Base-by-base conservation (phyloP, 2,113 vertebrate species). In the Perca fluviatilis region DNA sequence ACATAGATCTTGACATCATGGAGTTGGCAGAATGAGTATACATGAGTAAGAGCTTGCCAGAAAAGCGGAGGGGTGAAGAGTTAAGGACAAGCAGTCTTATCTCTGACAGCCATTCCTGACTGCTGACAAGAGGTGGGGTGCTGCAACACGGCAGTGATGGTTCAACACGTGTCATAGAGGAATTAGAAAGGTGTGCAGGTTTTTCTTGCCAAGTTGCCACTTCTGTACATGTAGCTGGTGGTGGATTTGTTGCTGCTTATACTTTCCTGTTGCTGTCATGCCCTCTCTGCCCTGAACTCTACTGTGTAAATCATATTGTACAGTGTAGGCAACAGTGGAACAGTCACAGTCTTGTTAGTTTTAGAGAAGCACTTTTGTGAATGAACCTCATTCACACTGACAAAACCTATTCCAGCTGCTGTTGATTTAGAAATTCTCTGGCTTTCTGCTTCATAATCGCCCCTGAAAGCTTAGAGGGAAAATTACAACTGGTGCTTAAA, bases 41-140 rank as follows among this genome's bases (percentile, higher is more conserved):
- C 33, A 33, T 33, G 58, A 69, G 16, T 69, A 46, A 80, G 78
- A 62, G 53, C 67, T 79, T 61, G 54, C 33, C 66, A 72, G 77
- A 71, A 58, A 49, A 54, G 65, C 66, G 30, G 49, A 85, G 58
- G 76, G 77, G 72, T 80, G 50, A 75, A 54, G 68, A 75, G 87
- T 89, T 79, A 40, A 82, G 83, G 84, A 79, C 86, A 83, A 80
- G 63, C 27, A 49, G 84, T 63, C 91, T 94, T 91, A 94, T 93
- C 89, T 94, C 68, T 46, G 23, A 23, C 63, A 64, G 77, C 87
- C 93, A 84, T 71, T 80, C 77, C 75, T 83, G 72, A 66, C 74
- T 74, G 66, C 77, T 79, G 57, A 80, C 75, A 27, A 70, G 78
- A 86, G 82, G 83, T 30, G 78, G 73, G 73, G 62, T 50, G 56